Evolutionary conservation across 2,113 vertebrate species (phyloP).

Genomic region (Felis chaus): DNA sequence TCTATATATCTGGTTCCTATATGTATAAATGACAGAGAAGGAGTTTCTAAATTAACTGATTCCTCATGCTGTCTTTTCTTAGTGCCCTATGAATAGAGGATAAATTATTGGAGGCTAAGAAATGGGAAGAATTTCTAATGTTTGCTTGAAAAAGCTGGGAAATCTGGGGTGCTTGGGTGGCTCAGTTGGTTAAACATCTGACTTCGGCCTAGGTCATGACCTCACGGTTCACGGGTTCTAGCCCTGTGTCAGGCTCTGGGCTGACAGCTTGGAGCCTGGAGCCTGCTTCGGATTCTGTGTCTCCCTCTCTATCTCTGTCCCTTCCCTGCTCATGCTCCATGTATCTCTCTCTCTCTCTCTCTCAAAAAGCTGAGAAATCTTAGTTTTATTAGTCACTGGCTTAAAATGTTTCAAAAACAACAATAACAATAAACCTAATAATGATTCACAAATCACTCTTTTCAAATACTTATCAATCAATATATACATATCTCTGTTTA

Average conservation of each 20-base stretch:
- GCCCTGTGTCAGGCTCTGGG: too few species aligned
- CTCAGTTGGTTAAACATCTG: too few species aligned
- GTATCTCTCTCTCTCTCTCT: too few species aligned
- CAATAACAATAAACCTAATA: neutral
- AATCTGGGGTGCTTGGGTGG: neutral
- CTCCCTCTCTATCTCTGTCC: too few species aligned
- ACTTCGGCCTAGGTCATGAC: too few species aligned
- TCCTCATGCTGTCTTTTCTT: neutral
- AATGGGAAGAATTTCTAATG: neutral
- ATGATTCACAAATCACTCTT: neutral
- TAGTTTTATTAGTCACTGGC: neutral
- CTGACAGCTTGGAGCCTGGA: too few species aligned
- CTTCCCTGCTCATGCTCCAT: too few species aligned
- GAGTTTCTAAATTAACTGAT: conserved; percentile 25
- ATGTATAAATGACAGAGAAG: neutral
- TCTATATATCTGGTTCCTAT: neutral
- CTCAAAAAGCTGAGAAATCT: neutral
- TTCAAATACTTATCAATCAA: neutral
- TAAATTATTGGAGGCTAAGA: neutral
- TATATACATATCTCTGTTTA: neutral
- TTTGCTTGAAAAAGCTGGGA: neutral
- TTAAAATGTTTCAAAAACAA: neutral
- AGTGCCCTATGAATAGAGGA: neutral
- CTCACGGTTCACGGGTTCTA: too few species aligned
- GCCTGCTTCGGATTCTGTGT: too few species aligned